These are phyloP conservation scores for Campaea margaritaria DNA, from an alignment of 2,888 invertebrate species.

Conservation along the genomic window DNA sequence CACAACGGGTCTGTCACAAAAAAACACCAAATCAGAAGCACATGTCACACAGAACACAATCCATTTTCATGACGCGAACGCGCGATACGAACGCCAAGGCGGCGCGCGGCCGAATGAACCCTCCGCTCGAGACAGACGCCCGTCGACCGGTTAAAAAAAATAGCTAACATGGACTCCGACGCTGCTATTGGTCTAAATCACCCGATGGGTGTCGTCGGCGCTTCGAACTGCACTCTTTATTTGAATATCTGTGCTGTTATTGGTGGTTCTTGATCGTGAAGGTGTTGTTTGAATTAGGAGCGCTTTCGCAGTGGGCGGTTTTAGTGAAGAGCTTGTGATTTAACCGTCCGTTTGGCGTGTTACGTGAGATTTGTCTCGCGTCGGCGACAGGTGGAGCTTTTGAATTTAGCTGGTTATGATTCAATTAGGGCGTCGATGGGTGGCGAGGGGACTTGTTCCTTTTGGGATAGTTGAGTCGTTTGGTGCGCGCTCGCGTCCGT, in stretches of 20 bases:
- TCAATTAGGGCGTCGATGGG: constrained; percentile 78
- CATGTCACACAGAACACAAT: constrained; percentile 84
- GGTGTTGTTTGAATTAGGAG: constrained; percentile 77
- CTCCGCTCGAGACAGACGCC: constrained; percentile 57
- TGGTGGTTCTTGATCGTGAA: constrained; percentile 60
- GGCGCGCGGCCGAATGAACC: constrained; percentile 83
- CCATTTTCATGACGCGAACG: constrained; percentile 75
- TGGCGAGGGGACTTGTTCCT: constrained; percentile 63
- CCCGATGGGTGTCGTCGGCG: constrained; percentile 63
- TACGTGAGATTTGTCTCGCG: constrained; percentile 61
- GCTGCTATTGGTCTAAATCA: constrained; percentile 63
- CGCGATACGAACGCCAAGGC: constrained; percentile 81
- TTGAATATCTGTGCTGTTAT: constrained; percentile 58
- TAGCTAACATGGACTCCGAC: constrained; percentile 73
- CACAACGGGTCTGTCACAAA: constrained; percentile 77
- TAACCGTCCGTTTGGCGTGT: constrained; percentile 74
- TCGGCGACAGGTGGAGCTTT: constrained; percentile 60
- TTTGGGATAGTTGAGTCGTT: constrained; percentile 60
- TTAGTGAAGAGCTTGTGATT: constrained; percentile 69
- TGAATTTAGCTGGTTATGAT: constrained; percentile 73
- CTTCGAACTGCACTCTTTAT: constrained; percentile 66
- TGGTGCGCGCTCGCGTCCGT: constrained; percentile 56
- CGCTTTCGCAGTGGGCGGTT: constrained; percentile 78
- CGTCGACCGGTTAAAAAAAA: constrained; percentile 67
- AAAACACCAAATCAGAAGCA: constrained; percentile 75